These are phyloP conservation scores for Platichthys flesus DNA, from an alignment of 2,113 vertebrate species.

Conservation along the genomic window DNA sequence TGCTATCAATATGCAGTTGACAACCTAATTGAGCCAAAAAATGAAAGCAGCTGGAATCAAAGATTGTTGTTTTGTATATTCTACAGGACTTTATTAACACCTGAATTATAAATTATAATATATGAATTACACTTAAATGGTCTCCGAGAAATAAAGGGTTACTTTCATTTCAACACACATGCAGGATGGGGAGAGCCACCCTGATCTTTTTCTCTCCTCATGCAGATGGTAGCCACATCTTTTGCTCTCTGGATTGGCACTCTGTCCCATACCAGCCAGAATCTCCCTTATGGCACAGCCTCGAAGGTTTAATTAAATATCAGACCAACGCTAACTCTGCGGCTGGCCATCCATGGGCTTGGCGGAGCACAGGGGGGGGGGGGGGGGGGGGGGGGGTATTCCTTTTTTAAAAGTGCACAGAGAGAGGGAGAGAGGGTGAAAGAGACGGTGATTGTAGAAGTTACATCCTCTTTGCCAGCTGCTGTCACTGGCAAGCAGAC, in stretches of 20 bases:
- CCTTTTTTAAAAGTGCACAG: neutral
- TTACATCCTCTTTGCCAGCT: slow-evolving; percentile 62
- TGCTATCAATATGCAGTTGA: neutral
- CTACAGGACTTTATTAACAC: neutral
- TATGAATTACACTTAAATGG: neutral
- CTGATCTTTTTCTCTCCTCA: slow-evolving; percentile 49
- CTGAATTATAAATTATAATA: slow-evolving; percentile 22
- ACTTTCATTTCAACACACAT: slow-evolving; percentile 60
- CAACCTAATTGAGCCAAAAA: neutral
- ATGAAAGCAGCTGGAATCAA: slow-evolving; percentile 12
- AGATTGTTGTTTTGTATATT: slow-evolving; percentile 20
- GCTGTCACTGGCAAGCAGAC: slow-evolving; percentile 76
- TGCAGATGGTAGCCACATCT: slow-evolving; percentile 62
- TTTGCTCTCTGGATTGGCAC: slow-evolving; percentile 51
- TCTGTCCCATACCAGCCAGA: slow-evolving; percentile 57
- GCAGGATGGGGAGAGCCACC: slow-evolving; percentile 33
- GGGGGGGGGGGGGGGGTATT: neutral
- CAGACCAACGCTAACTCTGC: slow-evolving; percentile 66
- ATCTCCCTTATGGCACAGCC: slow-evolving; percentile 52
- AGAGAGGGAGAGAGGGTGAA: slow-evolving; percentile 21
- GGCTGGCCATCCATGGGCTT: slow-evolving; percentile 58
- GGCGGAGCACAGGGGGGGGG: neutral
- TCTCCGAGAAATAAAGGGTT: slow-evolving; percentile 34
- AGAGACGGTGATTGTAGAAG: slow-evolving; percentile 44
- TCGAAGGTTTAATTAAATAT: slow-evolving; percentile 78